Conservation (phyloP, 2,888 invertebrate genomes). For the Oxycera nigricornis region DNA sequence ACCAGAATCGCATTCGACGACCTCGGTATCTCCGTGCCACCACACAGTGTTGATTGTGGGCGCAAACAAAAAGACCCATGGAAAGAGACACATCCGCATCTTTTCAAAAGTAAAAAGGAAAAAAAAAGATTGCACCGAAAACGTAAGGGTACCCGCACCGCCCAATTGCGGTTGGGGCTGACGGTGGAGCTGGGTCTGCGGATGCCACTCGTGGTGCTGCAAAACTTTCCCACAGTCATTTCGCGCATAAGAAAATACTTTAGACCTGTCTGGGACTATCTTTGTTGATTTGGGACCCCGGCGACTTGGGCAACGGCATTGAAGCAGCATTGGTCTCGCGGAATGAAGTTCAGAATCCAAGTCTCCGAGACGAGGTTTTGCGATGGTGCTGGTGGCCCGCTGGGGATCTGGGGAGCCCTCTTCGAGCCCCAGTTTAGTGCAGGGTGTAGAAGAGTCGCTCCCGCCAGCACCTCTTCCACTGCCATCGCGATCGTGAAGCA, state of each 20-base stretch:
- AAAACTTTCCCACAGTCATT: slow-evolving; percentile 46
- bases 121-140: background rate
- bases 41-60: slow-evolving; percentile 18
- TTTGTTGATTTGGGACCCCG: slow-evolving; percentile 36
- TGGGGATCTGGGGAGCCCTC: background rate
- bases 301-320: slow-evolving; percentile 32
- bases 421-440: background rate
- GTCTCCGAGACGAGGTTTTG: background rate
- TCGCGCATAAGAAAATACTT: slow-evolving; percentile 40
- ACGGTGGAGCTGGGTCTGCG: background rate
- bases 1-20: background rate
- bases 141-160: background rate
- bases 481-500: slow-evolving; percentile 4
- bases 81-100: slow-evolving; percentile 15
- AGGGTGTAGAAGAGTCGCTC: background rate
- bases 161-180: background rate
- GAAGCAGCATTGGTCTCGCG: slow-evolving; percentile 22
- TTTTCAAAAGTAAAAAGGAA: background rate
- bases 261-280: slow-evolving; percentile 46
- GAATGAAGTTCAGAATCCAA: background rate
- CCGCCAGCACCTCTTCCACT: background rate
- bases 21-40: background rate
- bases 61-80: slow-evolving; percentile 5
- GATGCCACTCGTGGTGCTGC: background rate
- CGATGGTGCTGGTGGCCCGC: background rate